Evolutionary conservation across 2,888 invertebrate genomes (phyloP), one percentile per base, ranked within the genome.

Genomic region (Colletes collaris): DNA sequence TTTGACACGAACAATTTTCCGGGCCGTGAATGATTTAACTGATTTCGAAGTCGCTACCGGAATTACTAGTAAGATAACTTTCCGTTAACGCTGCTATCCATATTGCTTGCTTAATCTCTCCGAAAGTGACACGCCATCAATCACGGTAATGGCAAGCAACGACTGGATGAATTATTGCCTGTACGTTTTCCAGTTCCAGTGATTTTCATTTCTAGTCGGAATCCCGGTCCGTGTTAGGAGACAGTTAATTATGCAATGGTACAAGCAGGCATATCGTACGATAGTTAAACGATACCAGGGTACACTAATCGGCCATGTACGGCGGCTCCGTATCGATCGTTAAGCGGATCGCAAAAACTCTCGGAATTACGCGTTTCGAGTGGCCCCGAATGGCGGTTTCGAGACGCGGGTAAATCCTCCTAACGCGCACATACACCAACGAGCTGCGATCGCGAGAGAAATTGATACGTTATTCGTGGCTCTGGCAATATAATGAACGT

Each of bases 391-490:
- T 13, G 50, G 49, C 58, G 69, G 16, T 64, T 56, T 63, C 70
- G 70, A 27, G 16, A 19, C 37, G 10, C 46, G 44, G 27, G 44
- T 27, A 59, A 64, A 63, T 78, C 63, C 49, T 40, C 55, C 37
- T 4, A 44, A 49, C 35, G 8, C 19, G 40, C 6, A 50, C 37
- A 49, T 37, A 16, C 37, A 44, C 27, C 37, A 11, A 35, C 35
- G 13, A 0, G n/a, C 46, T 3, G 37, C 10, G 7, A 40, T 40
- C 44, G 27, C 49, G 50, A 60, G 80, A 50, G 74, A 75, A 86
- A 84, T 86, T 84, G 84, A 86, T 86, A 84, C 59, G 84, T 84
- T 86, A 84, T 65, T 56, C 76, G 59, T 37, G 66, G 83, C 80
- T 66, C 59, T 46, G 86, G 76, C 81, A 65, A 84, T 84, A 84